phyloP scores from a whole-genome alignment of 1,140 invertebrate species.

The Ceratina australensis region DNA sequence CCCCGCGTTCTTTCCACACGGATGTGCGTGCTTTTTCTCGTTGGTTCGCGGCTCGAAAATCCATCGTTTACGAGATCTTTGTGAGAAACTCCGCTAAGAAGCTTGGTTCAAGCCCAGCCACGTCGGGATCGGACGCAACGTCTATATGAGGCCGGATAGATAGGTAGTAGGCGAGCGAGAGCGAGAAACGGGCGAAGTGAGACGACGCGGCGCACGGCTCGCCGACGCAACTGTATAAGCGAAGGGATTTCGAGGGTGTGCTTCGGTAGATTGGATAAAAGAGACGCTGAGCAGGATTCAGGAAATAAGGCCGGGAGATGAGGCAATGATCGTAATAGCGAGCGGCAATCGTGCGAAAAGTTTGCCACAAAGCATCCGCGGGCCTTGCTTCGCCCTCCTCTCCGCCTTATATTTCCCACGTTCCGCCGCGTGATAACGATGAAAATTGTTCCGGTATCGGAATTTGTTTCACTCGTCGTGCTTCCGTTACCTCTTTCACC shows the following conservation, averaged over 20 bases:
- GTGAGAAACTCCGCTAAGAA: constrained; percentile 61
- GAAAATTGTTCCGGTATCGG: not conserved
- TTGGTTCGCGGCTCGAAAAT: constrained; percentile 43
- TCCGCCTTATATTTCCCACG: not conserved
- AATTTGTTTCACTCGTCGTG: not conserved
- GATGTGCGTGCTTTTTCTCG: constrained; percentile 60
- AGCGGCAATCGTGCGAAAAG: constrained; percentile 19
- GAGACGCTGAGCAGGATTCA: constrained; percentile 21
- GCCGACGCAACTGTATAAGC: constrained; percentile 15
- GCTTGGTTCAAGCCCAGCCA: constrained; percentile 27
- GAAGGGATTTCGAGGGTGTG: constrained; percentile 23
- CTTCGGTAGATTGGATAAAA: constrained; percentile 39
- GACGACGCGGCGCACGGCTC: not conserved
- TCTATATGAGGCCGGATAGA: too few species aligned
- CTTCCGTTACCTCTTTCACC: not conserved
- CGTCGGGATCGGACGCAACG: not conserved
- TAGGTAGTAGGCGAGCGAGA: not conserved
- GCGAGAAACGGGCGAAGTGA: not conserved
- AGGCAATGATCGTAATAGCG: constrained; percentile 38
- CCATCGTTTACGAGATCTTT: constrained; percentile 63
- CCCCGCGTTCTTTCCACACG: not conserved
- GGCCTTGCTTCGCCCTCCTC: too few species aligned
- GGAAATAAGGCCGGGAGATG: constrained; percentile 5
- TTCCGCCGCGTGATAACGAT: not conserved
- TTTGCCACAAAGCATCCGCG: constrained; percentile 14